phyloP scores from a whole-genome alignment of 2,797 vertebrate genomes.

The Clamator glandarius region DNA sequence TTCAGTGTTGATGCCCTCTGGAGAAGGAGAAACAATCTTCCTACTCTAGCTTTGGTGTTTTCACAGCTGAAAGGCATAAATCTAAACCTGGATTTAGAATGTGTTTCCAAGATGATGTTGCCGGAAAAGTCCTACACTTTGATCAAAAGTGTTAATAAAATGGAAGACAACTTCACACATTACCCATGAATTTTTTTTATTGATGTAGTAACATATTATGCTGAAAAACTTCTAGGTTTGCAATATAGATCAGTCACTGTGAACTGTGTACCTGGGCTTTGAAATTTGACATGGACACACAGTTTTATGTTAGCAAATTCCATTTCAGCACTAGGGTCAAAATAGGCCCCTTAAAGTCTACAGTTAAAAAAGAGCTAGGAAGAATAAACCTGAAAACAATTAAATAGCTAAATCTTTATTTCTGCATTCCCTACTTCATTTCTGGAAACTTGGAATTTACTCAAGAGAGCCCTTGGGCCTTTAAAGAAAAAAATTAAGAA shows the following conservation, averaged over 20 bases:
- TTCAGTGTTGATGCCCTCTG: background rate
- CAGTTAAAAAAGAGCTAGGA: background rate
- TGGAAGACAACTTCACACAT: background rate
- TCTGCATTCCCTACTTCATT: background rate
- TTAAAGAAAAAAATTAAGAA: background rate
- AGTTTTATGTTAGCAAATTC: background rate
- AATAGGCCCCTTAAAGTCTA: background rate
- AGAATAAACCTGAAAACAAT: background rate
- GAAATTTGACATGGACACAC: background rate
- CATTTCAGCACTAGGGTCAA: background rate
- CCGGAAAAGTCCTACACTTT: background rate
- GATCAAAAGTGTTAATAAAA: background rate
- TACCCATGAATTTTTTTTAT: background rate
- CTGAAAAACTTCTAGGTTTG: background rate
- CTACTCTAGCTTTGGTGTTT: background rate
- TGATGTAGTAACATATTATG: background rate
- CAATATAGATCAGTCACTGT: background rate
- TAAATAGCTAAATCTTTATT: background rate
- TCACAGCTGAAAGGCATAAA: background rate
- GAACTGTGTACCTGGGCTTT: background rate
- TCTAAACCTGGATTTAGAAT: background rate
- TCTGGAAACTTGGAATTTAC: conserved; percentile 34
- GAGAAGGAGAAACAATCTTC: background rate
- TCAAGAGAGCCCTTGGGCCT: background rate
- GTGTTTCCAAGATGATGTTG: background rate